Percentiles rank a stretch among this genome's conserved stretches.
Conservation (phyloP, 2,888 invertebrate genomes). For the Lasioglossum calceatum region DNA sequence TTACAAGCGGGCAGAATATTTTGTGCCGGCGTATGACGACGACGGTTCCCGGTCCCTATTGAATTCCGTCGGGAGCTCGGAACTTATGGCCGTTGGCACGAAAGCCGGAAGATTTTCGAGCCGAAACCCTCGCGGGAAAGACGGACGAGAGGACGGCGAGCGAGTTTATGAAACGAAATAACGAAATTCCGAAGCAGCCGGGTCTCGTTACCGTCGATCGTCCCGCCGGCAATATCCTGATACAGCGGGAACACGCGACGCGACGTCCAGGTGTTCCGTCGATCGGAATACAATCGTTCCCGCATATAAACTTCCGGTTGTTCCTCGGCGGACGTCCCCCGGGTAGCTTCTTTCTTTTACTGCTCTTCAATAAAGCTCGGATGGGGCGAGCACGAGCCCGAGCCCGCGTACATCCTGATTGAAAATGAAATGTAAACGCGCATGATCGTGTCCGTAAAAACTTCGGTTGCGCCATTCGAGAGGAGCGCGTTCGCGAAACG, state of each 20-base stretch:
- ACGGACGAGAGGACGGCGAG: background rate
- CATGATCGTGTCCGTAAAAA: constrained; percentile 27
- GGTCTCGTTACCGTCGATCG: constrained; percentile 8
- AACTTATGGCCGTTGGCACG: constrained; percentile 9
- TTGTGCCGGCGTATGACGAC: background rate
- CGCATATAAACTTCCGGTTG: constrained; percentile 1
- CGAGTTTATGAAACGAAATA: constrained; percentile 11
- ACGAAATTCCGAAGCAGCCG: constrained; percentile 11
- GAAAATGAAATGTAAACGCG: constrained; percentile 35
- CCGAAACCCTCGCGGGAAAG: background rate
- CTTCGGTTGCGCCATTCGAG: background rate
- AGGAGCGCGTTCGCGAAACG: constrained; percentile 15
- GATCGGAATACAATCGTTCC: constrained; percentile 10
- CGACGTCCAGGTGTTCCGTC: constrained; percentile 17
- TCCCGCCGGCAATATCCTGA: background rate
- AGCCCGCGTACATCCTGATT: constrained; percentile 10
- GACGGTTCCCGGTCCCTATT: background rate
- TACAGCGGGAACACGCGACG: background rate
- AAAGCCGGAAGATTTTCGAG: background rate
- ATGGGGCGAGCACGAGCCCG: background rate
- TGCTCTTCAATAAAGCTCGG: constrained; percentile 8
- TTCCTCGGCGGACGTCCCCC: background rate
- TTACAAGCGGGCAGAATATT: background rate
- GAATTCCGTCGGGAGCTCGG: background rate
- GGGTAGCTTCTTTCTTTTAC: background rate